Conservation (phyloP, 2,113 vertebrate species). For the Symphodus melops region DNA sequence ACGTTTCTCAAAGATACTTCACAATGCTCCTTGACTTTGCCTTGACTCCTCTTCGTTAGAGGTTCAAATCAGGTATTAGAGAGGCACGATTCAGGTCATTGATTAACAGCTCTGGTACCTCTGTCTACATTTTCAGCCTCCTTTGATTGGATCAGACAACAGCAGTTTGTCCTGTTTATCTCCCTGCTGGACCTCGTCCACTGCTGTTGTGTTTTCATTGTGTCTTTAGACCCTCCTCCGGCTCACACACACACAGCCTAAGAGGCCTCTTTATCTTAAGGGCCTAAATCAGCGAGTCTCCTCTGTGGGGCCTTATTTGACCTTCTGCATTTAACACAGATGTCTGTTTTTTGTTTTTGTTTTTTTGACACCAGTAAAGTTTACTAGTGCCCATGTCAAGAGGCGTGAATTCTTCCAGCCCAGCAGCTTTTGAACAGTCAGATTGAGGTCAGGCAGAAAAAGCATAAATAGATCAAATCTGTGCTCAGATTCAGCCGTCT, state of each 20-base stretch:
- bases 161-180: no score
- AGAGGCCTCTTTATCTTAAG: background rate
- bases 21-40: no score
- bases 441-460: conserved; percentile 42
- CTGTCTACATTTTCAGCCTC: no score
- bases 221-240: no score
- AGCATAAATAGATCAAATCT: conserved; percentile 57
- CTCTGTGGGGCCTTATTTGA: background rate
- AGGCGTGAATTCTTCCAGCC: conserved; percentile 29
- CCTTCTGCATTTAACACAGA: background rate
- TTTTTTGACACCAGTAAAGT: conserved; percentile 1
- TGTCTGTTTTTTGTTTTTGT: background rate
- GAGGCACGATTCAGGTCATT: no score
- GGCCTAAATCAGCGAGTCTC: background rate
- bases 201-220: no score
- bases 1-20: no score
- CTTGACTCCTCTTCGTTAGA: no score
- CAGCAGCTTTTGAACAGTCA: conserved; percentile 31
- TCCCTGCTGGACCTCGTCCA: no score
- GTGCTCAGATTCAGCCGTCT: conserved; percentile 28
- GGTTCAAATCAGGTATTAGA: no score
- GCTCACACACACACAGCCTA: background rate
- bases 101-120: no score
- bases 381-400: conserved; percentile 7
- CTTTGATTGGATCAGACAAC: no score